phyloP scores from a whole-genome alignment of 2,113 vertebrate genomes.

The Psilopogon haemacephalus region DNA sequence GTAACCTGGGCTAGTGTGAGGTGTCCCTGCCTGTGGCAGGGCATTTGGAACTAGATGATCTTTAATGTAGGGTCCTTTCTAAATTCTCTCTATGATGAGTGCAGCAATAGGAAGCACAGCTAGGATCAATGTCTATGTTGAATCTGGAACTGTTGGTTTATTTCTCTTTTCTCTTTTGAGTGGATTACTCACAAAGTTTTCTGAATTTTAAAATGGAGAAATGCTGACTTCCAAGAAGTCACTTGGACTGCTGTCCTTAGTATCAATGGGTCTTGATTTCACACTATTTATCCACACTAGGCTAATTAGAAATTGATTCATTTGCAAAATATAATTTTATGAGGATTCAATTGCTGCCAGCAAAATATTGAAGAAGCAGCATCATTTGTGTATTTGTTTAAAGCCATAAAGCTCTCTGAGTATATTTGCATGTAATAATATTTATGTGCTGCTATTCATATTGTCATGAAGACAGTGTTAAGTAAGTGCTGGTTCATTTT shows the following conservation, averaged over 20 bases:
- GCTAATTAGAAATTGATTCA: not conserved
- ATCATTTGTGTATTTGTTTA: not conserved
- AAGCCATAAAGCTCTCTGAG: not conserved
- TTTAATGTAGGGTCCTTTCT: too few relatives aligned
- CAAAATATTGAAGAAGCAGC: not conserved
- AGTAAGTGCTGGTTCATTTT: not conserved
- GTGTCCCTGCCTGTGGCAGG: too few relatives aligned
- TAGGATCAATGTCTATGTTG: not conserved
- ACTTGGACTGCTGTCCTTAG: not conserved
- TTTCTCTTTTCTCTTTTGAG: not conserved
- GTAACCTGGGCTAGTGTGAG: too few relatives aligned
- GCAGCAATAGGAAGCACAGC: not conserved
- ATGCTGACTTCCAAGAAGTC: not conserved
- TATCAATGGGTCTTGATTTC: constrained; percentile 34
- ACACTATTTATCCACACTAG: accelerated
- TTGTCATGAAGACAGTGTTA: not conserved
- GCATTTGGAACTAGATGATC: too few relatives aligned
- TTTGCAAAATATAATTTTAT: not conserved
- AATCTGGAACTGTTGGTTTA: not conserved
- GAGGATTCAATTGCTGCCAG: not conserved
- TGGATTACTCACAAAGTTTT: not conserved
- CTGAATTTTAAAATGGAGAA: not conserved
- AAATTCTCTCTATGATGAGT: not conserved
- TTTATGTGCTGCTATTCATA: not conserved
- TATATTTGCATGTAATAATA: not conserved